Evolutionary conservation across 2,797 vertebrate species (phyloP), one percentile per base, ranked within the genome.

Genomic region (Columba guinea): DNA sequence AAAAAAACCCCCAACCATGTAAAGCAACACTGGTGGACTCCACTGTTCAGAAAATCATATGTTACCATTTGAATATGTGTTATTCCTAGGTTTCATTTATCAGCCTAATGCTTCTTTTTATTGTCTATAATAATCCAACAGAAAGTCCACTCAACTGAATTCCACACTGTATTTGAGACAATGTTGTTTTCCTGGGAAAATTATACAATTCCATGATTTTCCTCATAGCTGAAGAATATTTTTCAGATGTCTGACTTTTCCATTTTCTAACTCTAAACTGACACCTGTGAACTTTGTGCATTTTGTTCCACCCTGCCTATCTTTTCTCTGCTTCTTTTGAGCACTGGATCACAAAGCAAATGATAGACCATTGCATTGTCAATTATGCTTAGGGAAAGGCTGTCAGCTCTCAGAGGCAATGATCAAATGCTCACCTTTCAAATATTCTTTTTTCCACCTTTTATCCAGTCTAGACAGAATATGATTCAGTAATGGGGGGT

Each of bases 151-250:
- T 80, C 84, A 64, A 60, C 26, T 22, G 59, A 87, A 89, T 69
- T 95, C 85, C 35, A 68, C 41, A 63, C 49, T 82, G 64, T 55
- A 62, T 70, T 85, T 86, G 39, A 91, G 82, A 90, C 74, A 8
- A 41, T 67, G 16, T 87, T 68, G 22, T 24, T 82, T 91, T 80
- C 24, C 79, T 77, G 14, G 7, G 30, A 80, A 87, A 83, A 93
- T 26, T 56, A 35, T 71, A 75, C 20, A 14, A 35, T 52, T 92
- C 82, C n/a, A 59, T 93, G 22, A 76, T 20, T 92, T 64, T 90
- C 37, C 46, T 94, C 34, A 79, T 56, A 53, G 20, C 86, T 80
- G 85, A 84, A 37, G 80, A 89, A 86, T 91, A 75, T 51, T 96
- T 95, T 92, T 79, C 46, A 85, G 80, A 75, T 41, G 34, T 60